These are phyloP conservation scores for Euschistus heros DNA, from an alignment of 1,140 invertebrate species.

Conservation along the genomic window DNA sequence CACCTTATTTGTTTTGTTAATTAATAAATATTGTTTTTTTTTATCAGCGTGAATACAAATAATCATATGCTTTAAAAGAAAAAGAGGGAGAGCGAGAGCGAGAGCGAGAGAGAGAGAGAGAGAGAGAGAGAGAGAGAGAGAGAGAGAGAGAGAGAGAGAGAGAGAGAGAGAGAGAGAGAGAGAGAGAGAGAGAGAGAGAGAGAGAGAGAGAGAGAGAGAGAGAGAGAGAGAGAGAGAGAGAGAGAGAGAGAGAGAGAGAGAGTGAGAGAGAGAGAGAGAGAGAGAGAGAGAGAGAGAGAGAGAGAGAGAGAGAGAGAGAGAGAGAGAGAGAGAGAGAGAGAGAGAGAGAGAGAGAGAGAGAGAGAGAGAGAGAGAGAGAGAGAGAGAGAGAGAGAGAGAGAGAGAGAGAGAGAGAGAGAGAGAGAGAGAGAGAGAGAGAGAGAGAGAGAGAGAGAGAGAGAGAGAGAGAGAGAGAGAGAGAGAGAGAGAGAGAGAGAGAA, in stretches of 20 bases:
- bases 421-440: slow-evolving; percentile 3
- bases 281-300: slow-evolving; percentile 12
- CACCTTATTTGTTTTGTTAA: too few relatives aligned
- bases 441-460: slow-evolving; percentile 14
- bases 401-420: slow-evolving; percentile 14
- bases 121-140: slow-evolving; percentile 14
- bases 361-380: slow-evolving; percentile 13
- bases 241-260: slow-evolving; percentile 14
- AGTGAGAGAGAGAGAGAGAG: slow-evolving; percentile 7
- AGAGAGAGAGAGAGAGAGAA: not conserved
- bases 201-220: slow-evolving; percentile 14
- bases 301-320: slow-evolving; percentile 14
- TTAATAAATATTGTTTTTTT: too few relatives aligned
- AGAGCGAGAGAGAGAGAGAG: slow-evolving; percentile 9
- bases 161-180: slow-evolving; percentile 14
- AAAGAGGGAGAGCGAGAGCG: slow-evolving; percentile 4
- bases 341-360: slow-evolving; percentile 14
- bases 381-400: slow-evolving; percentile 14
- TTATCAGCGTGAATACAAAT: too few relatives aligned
- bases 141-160: slow-evolving; percentile 14
- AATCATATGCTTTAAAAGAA: not conserved
- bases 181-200: slow-evolving; percentile 14
- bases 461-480: slow-evolving; percentile 14
- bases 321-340: slow-evolving; percentile 14
- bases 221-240: slow-evolving; percentile 11